Base-by-base conservation (phyloP, 2,113 vertebrate species). In the Ptychochromis oligacanthus region DNA sequence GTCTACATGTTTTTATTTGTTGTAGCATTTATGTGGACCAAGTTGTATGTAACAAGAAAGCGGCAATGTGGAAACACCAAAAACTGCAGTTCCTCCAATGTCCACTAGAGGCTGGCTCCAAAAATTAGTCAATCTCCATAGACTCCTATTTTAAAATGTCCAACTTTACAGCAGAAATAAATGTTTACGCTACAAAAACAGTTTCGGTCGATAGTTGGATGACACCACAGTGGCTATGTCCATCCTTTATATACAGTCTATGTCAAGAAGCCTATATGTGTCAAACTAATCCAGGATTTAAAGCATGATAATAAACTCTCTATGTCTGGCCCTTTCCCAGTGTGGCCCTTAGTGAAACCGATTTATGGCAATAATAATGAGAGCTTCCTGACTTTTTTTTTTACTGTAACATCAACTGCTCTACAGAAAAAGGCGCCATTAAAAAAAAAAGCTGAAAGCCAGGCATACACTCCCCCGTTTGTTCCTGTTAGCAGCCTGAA, bases 401-500 rank as follows among this genome's bases (percentile, higher is more conserved):
- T 43, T 20, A n/a, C 65, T 70, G 65, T n/a, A 54, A 54, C 67
- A 54, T 8, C 17, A 72, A 72, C 46, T 31, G 46, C 10, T 54
- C 46, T 22, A 54, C 67, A 54, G 17, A 72, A 52, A 52, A 72
- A 52, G 10, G 10, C 56, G 59, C 34, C n/a, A 59, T 58, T 56
- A 20, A 6, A 15, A 36, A 36, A 31, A 4, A 34, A 31, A 2
- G 49, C 46, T 10, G 49, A 49, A 49, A 49, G 65, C 65, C 24
- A 28, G 22, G 15, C 64, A 49, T 28, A 70, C 65, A 28, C 24
- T 52, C 65, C 24, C 65, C 31, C 14, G 72, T 56, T 75, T 75
- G 54, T 57, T 75, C 52, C 54, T 75, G 72, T 55, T 55, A 75
- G 36, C 34, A 76, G 74, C 55, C 55, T 57, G 55, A 76, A 59